Evolutionary conservation across 2,888 invertebrate genomes (phyloP).

Genomic region (Abrostola tripartita): DNA sequence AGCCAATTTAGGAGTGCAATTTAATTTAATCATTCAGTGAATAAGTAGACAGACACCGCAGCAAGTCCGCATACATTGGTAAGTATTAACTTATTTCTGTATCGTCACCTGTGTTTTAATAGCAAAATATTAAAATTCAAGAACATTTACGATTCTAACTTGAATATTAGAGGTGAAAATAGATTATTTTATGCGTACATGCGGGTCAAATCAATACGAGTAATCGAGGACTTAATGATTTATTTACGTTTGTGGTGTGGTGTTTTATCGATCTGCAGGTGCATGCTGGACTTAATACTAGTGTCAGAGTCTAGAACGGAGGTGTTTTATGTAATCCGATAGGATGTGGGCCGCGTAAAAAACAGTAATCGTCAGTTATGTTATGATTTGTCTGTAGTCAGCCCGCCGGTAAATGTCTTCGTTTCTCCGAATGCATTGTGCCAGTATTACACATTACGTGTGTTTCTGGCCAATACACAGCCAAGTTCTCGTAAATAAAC

Average conservation of each 20-base stretch:
- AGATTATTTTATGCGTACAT: slow-evolving; percentile 25
- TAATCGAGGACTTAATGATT: slow-evolving; percentile 31
- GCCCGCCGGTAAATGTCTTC: slow-evolving; percentile 28
- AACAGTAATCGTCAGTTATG: slow-evolving; percentile 33
- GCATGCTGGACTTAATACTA: slow-evolving; percentile 32
- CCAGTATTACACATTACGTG: slow-evolving; percentile 10
- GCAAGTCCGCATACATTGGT: slow-evolving; percentile 52
- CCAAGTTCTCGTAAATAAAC: slow-evolving; percentile 31
- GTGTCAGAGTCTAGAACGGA: slow-evolving; percentile 15
- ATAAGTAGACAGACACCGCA: slow-evolving; percentile 32
- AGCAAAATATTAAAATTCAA: slow-evolving; percentile 8
- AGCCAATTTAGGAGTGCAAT: slow-evolving; percentile 33
- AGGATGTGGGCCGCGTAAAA: slow-evolving; percentile 33
- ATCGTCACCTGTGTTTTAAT: slow-evolving; percentile 21
- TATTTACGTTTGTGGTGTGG: slow-evolving; percentile 57
- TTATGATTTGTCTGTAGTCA: slow-evolving; percentile 42
- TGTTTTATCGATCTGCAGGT: slow-evolving; percentile 57
- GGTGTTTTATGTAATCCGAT: slow-evolving; percentile 56
- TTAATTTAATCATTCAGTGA: slow-evolving; percentile 45
- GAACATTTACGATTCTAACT: neutral
- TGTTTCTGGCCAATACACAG: slow-evolving; percentile 28
- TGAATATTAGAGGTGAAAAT: slow-evolving; percentile 8
- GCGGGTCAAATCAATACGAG: slow-evolving; percentile 46
- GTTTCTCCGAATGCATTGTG: slow-evolving; percentile 36
- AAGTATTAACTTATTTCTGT: slow-evolving; percentile 60